These are phyloP conservation scores for Drosophila pectinifera DNA, from an alignment of 1,140 invertebrate species.

Conservation along the genomic window DNA sequence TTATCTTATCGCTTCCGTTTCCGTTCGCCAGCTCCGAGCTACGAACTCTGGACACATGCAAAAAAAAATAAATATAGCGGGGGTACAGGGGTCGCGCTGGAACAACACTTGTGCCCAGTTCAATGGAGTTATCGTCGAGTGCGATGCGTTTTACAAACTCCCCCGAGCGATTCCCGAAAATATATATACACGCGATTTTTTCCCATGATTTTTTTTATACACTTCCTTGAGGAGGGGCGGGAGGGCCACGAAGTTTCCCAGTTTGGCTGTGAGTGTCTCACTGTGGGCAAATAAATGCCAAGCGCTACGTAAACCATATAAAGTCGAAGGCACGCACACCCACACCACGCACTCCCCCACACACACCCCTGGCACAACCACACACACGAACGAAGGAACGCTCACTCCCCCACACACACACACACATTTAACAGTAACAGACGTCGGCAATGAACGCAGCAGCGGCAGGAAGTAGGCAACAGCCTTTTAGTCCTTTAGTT, in stretches of 20 bases:
- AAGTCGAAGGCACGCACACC: constrained; percentile 74
- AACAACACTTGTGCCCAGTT: constrained; percentile 68
- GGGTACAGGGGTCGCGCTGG: background rate
- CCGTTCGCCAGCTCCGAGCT: constrained; percentile 42
- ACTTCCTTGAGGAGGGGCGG: background rate
- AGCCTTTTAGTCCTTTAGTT: constrained; percentile 84
- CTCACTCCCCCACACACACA: constrained; percentile 39
- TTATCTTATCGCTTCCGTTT: constrained; percentile 63
- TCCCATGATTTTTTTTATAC: constrained; percentile 16
- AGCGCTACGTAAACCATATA: constrained; percentile 82
- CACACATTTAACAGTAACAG: constrained; percentile 80
- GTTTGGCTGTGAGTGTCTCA: constrained; percentile 59
- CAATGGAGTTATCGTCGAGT: constrained; percentile 77
- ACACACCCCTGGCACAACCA: constrained; percentile 30
- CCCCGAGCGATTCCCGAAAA: constrained; percentile 69
- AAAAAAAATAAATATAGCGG: constrained; percentile 24
- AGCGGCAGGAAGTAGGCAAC: constrained; percentile 68
- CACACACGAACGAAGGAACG: constrained; percentile 23
- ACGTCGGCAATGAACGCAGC: constrained; percentile 79
- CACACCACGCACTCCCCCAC: constrained; percentile 22
- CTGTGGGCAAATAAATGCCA: constrained; percentile 82
- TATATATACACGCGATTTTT: constrained; percentile 50
- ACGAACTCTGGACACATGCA: constrained; percentile 57
- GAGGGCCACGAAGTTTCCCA: constrained; percentile 57
- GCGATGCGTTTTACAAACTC: constrained; percentile 75